Percentiles rank a stretch among this genome's conserved stretches.
phyloP scores from a whole-genome alignment of 2,888 invertebrate species.

The Conchocele bisecta region DNA sequence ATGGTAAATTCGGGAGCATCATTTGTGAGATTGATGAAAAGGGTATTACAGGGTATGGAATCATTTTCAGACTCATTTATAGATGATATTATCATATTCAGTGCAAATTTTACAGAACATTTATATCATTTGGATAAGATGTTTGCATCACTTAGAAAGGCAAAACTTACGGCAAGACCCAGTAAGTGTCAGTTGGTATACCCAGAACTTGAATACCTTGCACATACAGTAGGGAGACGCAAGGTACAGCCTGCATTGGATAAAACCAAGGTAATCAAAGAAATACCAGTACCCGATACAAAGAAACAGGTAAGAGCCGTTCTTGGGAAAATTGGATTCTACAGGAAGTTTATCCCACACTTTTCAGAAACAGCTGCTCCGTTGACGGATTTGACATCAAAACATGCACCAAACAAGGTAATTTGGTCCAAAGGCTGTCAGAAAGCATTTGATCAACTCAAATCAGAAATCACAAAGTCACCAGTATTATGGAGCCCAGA shows the following conservation, averaged over 20 bases:
- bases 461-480: neutral
- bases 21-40: slow-evolving; percentile 1
- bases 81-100: slow-evolving; percentile 5
- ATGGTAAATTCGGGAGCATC: neutral
- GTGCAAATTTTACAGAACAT: neutral
- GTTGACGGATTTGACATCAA: neutral
- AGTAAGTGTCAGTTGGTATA: neutral
- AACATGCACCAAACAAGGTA: neutral
- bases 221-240: neutral
- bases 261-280: neutral
- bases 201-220: neutral
- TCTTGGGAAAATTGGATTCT: neutral
- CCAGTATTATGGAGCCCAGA: too few relatives aligned
- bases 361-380: neutral
- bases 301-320: neutral
- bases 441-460: neutral
- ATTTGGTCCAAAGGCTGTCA: neutral
- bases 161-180: neutral
- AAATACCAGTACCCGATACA: neutral
- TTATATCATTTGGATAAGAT: neutral
- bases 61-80: neutral
- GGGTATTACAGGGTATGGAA: neutral
- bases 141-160: neutral
- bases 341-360: neutral
- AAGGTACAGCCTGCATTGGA: neutral